phyloP scores from a whole-genome alignment of 2,888 invertebrate genomes.

The Acrocyrtus sp. region DNA sequence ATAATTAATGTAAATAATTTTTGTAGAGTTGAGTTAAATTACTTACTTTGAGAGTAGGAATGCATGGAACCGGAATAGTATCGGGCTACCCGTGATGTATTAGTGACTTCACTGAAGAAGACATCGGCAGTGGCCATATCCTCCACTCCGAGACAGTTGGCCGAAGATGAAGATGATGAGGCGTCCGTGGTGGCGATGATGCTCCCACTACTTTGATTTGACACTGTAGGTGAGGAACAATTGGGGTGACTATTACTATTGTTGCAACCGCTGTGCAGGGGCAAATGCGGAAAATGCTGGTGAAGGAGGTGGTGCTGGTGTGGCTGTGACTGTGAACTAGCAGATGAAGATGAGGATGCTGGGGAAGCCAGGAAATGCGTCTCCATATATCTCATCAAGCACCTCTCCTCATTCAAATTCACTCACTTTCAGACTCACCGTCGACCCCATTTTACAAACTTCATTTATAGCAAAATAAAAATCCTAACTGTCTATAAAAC shows the following conservation, averaged over 20 bases:
- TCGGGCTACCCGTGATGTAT: constrained; percentile 59
- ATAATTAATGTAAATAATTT: too few relatives aligned
- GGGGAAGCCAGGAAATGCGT: constrained; percentile 37
- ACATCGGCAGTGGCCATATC: constrained; percentile 63
- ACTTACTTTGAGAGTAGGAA: constrained; percentile 63
- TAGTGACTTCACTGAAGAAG: constrained; percentile 61
- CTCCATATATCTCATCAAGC: constrained; percentile 37
- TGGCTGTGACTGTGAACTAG: constrained; percentile 21
- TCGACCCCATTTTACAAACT: too few relatives aligned
- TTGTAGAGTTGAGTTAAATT: too few relatives aligned
- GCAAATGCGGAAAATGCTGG: background rate
- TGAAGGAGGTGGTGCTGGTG: constrained; percentile 13
- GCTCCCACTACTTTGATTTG: constrained; percentile 20
- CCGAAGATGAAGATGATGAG: constrained; percentile 24
- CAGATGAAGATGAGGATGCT: constrained; percentile 34
- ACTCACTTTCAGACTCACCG: too few relatives aligned
- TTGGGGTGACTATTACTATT: constrained; percentile 18
- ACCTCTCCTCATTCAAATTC: too few relatives aligned
- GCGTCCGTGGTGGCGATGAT: constrained; percentile 10
- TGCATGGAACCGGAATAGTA: constrained; percentile 62
- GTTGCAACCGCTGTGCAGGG: constrained; percentile 8
- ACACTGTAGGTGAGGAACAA: constrained; percentile 29
- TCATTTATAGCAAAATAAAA: too few relatives aligned
- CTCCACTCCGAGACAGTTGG: constrained; percentile 50
- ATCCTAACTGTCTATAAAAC: too few relatives aligned